Evolutionary conservation across 2,888 invertebrate species (phyloP).

Genomic region (Monoplex corrugatus): DNA sequence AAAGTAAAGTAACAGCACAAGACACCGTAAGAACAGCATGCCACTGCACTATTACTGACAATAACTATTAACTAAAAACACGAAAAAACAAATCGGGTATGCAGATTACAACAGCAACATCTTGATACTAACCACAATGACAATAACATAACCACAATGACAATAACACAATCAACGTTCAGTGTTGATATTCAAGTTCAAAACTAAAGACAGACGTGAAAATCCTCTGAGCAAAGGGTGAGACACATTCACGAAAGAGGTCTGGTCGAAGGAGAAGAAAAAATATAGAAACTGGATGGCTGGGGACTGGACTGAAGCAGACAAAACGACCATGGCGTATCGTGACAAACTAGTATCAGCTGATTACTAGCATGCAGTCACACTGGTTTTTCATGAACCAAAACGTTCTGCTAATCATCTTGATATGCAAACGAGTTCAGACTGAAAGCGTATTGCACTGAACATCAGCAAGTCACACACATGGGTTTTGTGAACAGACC

Average conservation of each 20-base stretch:
- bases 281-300: background rate
- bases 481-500: no score
- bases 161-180: background rate
- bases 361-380: slow-evolving; percentile 19
- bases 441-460: slow-evolving; percentile 28
- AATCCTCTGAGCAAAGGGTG: background rate
- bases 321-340: background rate
- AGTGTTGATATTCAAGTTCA: no score
- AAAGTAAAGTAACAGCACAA: background rate
- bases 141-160: background rate
- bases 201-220: no score
- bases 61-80: no score
- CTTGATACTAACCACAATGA: no score
- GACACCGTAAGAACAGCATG: no score
- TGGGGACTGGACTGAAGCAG: slow-evolving; percentile 46
- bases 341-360: background rate
- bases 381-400: slow-evolving; percentile 12
- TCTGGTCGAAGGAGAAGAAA: background rate
- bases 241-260: background rate
- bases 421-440: background rate
- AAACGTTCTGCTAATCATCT: background rate
- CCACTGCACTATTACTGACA: no score
- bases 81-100: no score
- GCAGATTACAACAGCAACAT: no score
- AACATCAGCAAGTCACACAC: slow-evolving; percentile 39